Evolutionary conservation across 2,113 vertebrate genomes (phyloP).

Genomic region (Muntiacus muntjak): DNA sequence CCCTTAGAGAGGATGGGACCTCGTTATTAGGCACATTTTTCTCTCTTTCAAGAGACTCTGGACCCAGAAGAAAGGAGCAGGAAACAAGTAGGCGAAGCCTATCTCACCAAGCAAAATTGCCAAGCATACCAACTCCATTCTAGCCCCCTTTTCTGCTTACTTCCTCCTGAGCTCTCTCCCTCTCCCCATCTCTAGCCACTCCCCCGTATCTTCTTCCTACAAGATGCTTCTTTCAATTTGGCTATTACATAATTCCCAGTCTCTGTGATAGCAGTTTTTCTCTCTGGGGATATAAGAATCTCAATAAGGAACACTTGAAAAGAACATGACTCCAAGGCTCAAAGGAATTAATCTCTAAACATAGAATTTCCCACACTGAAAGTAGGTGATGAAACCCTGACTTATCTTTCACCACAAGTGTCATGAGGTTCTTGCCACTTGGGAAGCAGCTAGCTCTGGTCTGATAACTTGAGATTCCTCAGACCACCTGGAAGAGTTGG

Average conservation of each 20-base stretch:
- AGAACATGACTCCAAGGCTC: not conserved
- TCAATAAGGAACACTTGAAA: not conserved
- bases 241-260: not conserved
- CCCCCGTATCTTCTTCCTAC: not conserved
- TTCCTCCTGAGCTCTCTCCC: not conserved
- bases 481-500: not conserved
- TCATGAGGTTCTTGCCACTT: not conserved
- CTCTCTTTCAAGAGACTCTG: not conserved
- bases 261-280: not conserved
- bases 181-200: not conserved
- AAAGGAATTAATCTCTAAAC: not conserved
- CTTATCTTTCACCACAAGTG: rapidly evolving
- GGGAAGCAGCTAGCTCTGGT: not conserved
- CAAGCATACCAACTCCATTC: no score
- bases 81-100: not conserved
- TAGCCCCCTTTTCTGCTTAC: not conserved
- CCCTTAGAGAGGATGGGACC: not conserved
- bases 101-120: no score
- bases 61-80: not conserved
- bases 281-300: not conserved
- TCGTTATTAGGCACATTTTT: not conserved
- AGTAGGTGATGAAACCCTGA: no score
- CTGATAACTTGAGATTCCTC: not conserved
- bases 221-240: not conserved
- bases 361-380: not conserved